Base-by-base conservation (phyloP, 2,888 invertebrate genomes). In the Unio pictorum region DNA sequence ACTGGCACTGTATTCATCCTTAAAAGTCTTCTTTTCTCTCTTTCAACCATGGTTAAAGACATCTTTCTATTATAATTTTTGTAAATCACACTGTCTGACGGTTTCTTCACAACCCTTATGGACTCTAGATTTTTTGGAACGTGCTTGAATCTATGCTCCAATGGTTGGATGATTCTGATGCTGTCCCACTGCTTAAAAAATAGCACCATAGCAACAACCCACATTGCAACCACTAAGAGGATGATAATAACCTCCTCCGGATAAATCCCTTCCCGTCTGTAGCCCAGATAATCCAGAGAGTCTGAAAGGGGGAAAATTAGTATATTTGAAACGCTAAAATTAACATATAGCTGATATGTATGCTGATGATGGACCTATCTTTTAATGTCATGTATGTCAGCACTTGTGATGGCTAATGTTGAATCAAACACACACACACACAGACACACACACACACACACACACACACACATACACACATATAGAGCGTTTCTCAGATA, bases 51-150 rank as follows among this genome's bases (percentile, higher is more conserved):
- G 28, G 87, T 87, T 34, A 85, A 72, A 23, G 86, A 86, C 78
- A 87, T 78, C 71, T 87, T 86, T 15, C 87, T 74, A 72, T 81
- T 84, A 75, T 88, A 89, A 72, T 81, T 88, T 75, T 87, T 88
- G 81, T 89, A 89, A 66, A 89, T 89, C 56, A 89, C 85, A 79
- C 88, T 88, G 76, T 89, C 89, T 66, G 87, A 86, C n/a, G 86
- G 80, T 55, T 84, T 77, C 72, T 88, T 88, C 26, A 89, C 88
- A n/a, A 89, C 82, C 60, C 80, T 77, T 60, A 89, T 85, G 34
- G 81, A 87, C 55, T 88, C 86, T 56, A 89, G 75, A 77, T 88
- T 88, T 73, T 89, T 88, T 8, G 88, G 89, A 45, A 62, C 75
- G 76, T 88, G 88, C 75, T 84, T 85, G 71, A 81, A 89, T 8